Evolutionary conservation across 2,888 invertebrate species (phyloP), one percentile per base, ranked within the genome.

Genomic region (Strigamia crassipes): DNA sequence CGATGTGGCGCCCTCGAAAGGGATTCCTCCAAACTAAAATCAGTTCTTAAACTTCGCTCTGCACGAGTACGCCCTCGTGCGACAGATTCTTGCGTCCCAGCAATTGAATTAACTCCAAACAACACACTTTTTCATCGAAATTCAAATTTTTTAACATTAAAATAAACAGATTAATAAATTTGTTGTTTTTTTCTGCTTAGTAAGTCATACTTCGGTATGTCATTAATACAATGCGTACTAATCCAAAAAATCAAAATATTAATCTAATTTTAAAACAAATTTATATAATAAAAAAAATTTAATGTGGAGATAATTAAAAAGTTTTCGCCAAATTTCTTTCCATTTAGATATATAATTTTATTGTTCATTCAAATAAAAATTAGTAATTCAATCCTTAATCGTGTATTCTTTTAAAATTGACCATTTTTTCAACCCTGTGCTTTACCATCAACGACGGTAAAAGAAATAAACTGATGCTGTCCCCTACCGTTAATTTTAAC

Each of bases 401-500:
- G 27, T 27, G 3, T 27, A 27, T 27, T 27, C 27, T 27, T 27
- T 27, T 27, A 27, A 1, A n/a, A 46, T 21, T 9, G 9, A 3
- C 2, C 0, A n/a, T n/a, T 1, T 21, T 73, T 10, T 13, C 1
- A 27, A 27, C 5, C 10, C 12, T 73, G 12, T 73, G 3, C 66
- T 15, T 73, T 61, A 23, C 18, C 73, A 31, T 73, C 31, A 1
- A 56, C n/a, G 18, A 56, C 56, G 15, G 56, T 46, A 18, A 56
- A 73, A 27, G 10, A 15, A 73, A 73, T 73, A 73, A 73, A 73
- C 73, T 13, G 73, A 73, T 73, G 73, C 73, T 73, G 73, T 73
- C 73, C 31, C 73, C 73, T 73, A 73, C 13, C 31, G 73, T 27
- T 73, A 73, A 73, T 73, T 73, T 73, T 73, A 73, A 13, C 27